phyloP scores from a whole-genome alignment of 2,888 invertebrate species.

The Drosophila acutilabella region DNA sequence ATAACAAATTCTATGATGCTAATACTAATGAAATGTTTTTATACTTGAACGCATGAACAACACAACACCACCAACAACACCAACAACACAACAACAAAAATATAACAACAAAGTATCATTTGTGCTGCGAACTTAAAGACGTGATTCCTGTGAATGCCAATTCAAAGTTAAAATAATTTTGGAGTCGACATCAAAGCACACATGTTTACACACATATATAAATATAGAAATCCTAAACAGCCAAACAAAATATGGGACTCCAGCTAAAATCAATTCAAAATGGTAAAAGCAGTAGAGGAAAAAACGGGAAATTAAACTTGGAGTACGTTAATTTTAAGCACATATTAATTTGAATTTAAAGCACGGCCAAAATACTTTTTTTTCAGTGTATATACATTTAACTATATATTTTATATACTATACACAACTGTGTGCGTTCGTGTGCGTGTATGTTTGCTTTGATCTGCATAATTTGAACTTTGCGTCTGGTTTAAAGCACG shows the following conservation, averaged over 20 bases:
- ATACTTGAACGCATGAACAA: slow-evolving; percentile 15
- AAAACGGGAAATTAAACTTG: too few relatives aligned
- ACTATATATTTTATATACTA: slow-evolving; percentile 7
- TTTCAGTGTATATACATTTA: slow-evolving; percentile 4
- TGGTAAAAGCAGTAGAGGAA: too few relatives aligned
- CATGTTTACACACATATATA: slow-evolving; percentile 6
- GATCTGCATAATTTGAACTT: slow-evolving; percentile 60
- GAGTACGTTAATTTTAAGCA: too few relatives aligned
- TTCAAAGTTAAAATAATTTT: slow-evolving; percentile 71
- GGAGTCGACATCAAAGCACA: slow-evolving; percentile 66
- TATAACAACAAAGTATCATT: slow-evolving; percentile 69
- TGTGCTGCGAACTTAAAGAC: slow-evolving; percentile 72
- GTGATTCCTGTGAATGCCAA: slow-evolving; percentile 74
- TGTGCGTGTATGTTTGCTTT: slow-evolving; percentile 50
- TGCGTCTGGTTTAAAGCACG: slow-evolving; percentile 44
- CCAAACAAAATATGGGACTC: too few relatives aligned
- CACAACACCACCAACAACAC: slow-evolving; percentile 15
- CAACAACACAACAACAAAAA: slow-evolving; percentile 20
- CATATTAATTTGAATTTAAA: too few relatives aligned
- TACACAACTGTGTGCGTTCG: slow-evolving; percentile 1
- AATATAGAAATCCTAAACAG: neutral
- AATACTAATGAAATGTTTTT: slow-evolving; percentile 61
- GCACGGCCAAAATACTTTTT: too few relatives aligned
- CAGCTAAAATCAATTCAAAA: too few relatives aligned
- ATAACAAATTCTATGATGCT: slow-evolving; percentile 55